Evolutionary conservation across 2,888 invertebrate genomes (phyloP), one percentile per base, ranked within the genome.

Genomic region (Chesias legatella): DNA sequence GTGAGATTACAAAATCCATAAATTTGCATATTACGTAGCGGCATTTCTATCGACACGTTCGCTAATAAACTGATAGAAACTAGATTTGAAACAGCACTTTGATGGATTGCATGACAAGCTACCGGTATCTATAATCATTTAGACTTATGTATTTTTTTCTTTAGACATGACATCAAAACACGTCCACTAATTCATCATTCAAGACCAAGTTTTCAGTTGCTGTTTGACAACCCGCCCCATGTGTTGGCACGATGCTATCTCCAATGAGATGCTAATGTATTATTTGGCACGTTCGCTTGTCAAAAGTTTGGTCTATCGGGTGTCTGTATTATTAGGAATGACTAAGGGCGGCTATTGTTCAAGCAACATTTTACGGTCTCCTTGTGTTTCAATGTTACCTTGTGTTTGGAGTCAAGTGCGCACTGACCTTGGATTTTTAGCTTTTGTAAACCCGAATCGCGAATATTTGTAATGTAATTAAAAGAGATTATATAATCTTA

Each of bases 191-290:
- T 66, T 65, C 64, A 65, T 67, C 63, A 70, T 64, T 61, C 46
- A 26, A 42, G 43, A 30, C 23, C 29, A 54, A 64, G 63, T 63
- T 48, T 58, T 57, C 48, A 56, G 51, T 43, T 53, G 53, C 58
- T 50, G 47, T 63, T 63, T 60, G 56, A 64, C 67, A 67, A 56
- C 62, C 63, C 58, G 60, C 60, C 47, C 50, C 61, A 63, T 57
- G 56, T 56, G 58, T 73, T 77, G 75, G 74, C 77, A 68, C 60
- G 73, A 69, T 67, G 65, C 48, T 72, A 76, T 80, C 72, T 60
- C 64, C 69, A 79, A 82, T 77, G 71, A 74, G 75, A 80, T 79
- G 79, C 67, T 85, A 84, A 84, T 84, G 81, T 81, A 79, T 80
- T 76, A 77, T 69, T 84, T 85, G 86, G 88, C 86, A 84, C 73